Evolutionary conservation across 2,888 invertebrate genomes (phyloP).

Genomic region (Lasioglossum vierecki): DNA sequence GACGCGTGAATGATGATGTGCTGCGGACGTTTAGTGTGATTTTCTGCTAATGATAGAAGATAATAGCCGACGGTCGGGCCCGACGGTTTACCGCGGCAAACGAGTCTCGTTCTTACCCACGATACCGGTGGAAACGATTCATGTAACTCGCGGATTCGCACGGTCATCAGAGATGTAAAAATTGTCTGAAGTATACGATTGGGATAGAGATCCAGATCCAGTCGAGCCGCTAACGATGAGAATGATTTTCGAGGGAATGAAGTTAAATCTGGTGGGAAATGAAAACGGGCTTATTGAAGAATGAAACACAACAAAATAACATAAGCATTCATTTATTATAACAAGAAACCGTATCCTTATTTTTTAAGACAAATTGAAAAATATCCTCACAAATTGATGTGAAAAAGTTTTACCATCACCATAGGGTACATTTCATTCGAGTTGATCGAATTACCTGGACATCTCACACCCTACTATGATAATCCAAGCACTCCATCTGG

Average conservation of each 20-base stretch:
- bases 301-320: too few relatives aligned
- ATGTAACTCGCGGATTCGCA: not conserved
- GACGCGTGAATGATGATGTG: conserved; percentile 39
- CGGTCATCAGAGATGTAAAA: not conserved
- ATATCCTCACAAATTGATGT: too few relatives aligned
- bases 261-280: too few relatives aligned
- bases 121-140: not conserved
- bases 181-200: not conserved
- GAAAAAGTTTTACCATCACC: too few relatives aligned
- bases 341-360: too few relatives aligned
- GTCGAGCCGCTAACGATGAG: not conserved
- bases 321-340: too few relatives aligned
- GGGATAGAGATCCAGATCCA: not conserved
- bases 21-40: conserved; percentile 27
- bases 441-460: not conserved
- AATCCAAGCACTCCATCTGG: not conserved
- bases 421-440: not conserved
- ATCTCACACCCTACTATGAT: not conserved
- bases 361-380: too few relatives aligned
- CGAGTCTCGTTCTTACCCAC: not conserved
- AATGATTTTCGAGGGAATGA: too few relatives aligned
- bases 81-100: not conserved
- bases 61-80: not conserved
- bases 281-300: too few relatives aligned
- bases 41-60: conserved; percentile 39